Conservation (phyloP, 2,797 vertebrate genomes). For the Tarsius wallacei region DNA sequence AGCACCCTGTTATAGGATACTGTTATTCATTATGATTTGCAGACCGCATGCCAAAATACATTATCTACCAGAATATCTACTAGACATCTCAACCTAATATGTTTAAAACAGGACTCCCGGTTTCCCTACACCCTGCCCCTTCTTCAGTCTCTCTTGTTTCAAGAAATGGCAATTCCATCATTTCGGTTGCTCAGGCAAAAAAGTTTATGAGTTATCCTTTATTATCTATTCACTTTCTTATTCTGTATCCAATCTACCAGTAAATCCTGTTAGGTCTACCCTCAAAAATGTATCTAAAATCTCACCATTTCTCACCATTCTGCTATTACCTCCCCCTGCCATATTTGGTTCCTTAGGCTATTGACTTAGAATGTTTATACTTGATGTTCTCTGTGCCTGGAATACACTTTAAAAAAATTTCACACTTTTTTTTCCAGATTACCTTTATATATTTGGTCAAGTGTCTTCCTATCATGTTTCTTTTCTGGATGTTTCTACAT, state of each 20-base stretch:
- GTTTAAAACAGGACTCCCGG: not conserved
- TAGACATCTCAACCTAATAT: not conserved
- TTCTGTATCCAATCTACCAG: not conserved
- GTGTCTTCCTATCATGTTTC: not conserved
- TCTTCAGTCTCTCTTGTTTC: conserved; percentile 17
- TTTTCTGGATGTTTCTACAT: conserved; percentile 4
- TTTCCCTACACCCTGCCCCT: not conserved
- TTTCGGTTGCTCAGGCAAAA: conserved; percentile 13
- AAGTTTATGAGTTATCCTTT: not conserved
- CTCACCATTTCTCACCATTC: not conserved
- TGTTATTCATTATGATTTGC: not conserved
- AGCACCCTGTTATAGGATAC: not conserved
- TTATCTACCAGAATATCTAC: not conserved
- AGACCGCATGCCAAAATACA: not conserved
- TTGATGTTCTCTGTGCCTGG: conserved; percentile 22
- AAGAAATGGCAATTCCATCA: conserved; percentile 26
- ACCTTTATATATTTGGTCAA: conserved; percentile 21
- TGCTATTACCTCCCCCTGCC: not conserved
- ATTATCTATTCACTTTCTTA: not conserved
- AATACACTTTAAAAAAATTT: not conserved
- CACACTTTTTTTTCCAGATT: conserved; percentile 52
- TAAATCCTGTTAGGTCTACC: conserved; percentile 45
- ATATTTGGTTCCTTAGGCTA: conserved; percentile 8
- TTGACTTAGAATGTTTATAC: not conserved
- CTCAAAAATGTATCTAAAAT: conserved; percentile 10